Base-by-base conservation (phyloP, 2,797 vertebrate genomes). In the Gallinago nigripennis region DNA sequence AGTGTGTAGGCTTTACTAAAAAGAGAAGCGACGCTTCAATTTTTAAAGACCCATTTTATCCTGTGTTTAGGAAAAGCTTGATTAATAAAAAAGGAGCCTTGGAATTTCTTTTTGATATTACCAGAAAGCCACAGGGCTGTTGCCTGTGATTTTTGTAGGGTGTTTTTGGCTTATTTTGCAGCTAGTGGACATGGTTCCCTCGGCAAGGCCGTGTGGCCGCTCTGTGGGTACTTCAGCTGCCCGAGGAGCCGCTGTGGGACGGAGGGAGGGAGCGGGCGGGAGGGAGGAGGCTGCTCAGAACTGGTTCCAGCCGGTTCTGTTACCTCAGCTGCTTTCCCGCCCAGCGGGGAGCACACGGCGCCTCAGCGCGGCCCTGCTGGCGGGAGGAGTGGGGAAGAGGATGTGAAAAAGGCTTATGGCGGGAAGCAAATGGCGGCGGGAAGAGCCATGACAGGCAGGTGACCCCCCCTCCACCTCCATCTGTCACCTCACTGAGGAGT, bases 291-390 rank as follows among this genome's bases (percentile, higher is more conserved):
- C 27, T 0, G 20, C 23, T n/a, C 15, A 0, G 37, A 51, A 18
- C 82, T 4, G 12, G 37, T 48, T 53, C 51, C 30, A 6, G 78
- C 23, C 4, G 3, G 65, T 7, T 31, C 39, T 9, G 20, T 11
- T 37, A 5, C 24, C 20, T 7, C 37, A 4, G 41, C 11, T 0
- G 2, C 5, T 5, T 12, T 33, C 58, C 58, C 1, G 6, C 53
- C 43, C 4, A n/a, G 11, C 12, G 0, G 12, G n/a, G 15, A 25
- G n/a, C 50, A 11, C 24, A 3, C 0, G 1, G 68, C 17, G 7
- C 43, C 9, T 0, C 1, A 9, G 10, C 64, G 13, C 30, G 4
- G 65, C 75, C 10, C 0, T 1, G 1, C 3, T 16, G 19, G 1
- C 7, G 31, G 51, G 16, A 53, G 51, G 28, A 30, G 51, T 11